phyloP scores from a whole-genome alignment of 2,797 vertebrate species.

The Liparis tanakae region DNA sequence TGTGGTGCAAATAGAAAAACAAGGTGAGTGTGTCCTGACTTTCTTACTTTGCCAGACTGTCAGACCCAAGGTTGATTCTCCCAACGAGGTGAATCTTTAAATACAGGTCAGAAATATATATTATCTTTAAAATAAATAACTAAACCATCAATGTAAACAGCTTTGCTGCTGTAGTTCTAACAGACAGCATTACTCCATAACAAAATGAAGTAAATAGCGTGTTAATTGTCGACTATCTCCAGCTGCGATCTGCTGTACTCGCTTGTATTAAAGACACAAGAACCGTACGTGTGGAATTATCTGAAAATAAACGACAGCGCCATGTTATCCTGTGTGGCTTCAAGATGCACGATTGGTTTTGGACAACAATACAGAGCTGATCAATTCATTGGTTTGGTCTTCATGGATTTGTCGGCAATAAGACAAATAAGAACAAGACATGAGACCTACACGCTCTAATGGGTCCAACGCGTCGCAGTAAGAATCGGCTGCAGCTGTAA shows the following conservation, averaged over 20 bases:
- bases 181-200: neutral
- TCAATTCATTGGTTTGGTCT: neutral
- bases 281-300: neutral
- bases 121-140: neutral
- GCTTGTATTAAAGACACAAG: neutral
- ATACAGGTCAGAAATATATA: neutral
- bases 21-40: neutral
- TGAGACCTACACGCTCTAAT: neutral
- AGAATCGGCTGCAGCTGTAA: conserved; percentile 36
- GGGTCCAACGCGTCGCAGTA: neutral
- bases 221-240: neutral
- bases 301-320: neutral
- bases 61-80: neutral
- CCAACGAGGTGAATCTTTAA: neutral
- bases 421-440: neutral
- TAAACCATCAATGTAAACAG: neutral
- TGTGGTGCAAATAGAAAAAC: neutral
- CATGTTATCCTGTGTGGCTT: neutral
- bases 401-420: neutral
- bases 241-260: neutral
- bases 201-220: neutral
- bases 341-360: neutral
- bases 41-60: neutral
- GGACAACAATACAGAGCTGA: neutral
- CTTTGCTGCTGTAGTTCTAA: neutral